A percentile compares a stretch with the other conserved stretches of the same genome.
Evolutionary conservation across 1,140 invertebrate genomes (phyloP).

Genomic region (Drepana arcuata): DNA sequence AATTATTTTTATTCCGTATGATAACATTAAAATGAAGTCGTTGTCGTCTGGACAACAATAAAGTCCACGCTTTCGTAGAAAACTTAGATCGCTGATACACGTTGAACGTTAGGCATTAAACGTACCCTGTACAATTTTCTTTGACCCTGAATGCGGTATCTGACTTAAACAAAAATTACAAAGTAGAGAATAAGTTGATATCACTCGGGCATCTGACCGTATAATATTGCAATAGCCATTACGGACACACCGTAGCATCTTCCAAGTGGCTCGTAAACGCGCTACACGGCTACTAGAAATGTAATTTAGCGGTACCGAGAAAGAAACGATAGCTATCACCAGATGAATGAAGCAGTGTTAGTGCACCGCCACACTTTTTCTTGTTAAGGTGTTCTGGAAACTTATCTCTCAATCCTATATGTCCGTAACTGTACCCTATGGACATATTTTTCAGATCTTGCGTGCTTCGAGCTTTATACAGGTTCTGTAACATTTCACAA

Average conservation of each 20-base stretch:
- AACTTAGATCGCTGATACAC: constrained; percentile 39
- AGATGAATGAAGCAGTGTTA: constrained; percentile 51
- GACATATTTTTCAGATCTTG: constrained; percentile 27
- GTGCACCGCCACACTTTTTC: constrained; percentile 44
- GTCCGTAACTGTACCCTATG: constrained; percentile 23
- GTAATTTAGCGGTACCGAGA: constrained; percentile 67
- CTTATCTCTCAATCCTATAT: constrained; percentile 37
- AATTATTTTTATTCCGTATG: constrained; percentile 11
- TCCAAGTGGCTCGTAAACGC: constrained; percentile 64
- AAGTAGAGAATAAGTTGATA: constrained; percentile 54
- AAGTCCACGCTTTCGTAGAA: constrained; percentile 31
- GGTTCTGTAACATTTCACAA: constrained; percentile 25
- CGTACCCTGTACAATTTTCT: constrained; percentile 40
- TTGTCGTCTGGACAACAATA: constrained; percentile 13
- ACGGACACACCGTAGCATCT: constrained; percentile 57
- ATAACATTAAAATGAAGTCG: constrained; percentile 15
- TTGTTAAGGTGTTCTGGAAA: constrained; percentile 53
- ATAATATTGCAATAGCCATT: constrained; percentile 64
- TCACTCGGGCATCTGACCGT: constrained; percentile 52
- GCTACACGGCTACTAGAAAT: constrained; percentile 64
- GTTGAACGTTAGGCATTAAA: constrained; percentile 37
- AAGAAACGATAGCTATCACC: constrained; percentile 60
- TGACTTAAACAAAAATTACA: constrained; percentile 49
- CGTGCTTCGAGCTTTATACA: constrained; percentile 20
- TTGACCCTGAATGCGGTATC: constrained; percentile 44